Conservation (phyloP, 2,113 vertebrate genomes). For the Bufo bufo region DNA sequence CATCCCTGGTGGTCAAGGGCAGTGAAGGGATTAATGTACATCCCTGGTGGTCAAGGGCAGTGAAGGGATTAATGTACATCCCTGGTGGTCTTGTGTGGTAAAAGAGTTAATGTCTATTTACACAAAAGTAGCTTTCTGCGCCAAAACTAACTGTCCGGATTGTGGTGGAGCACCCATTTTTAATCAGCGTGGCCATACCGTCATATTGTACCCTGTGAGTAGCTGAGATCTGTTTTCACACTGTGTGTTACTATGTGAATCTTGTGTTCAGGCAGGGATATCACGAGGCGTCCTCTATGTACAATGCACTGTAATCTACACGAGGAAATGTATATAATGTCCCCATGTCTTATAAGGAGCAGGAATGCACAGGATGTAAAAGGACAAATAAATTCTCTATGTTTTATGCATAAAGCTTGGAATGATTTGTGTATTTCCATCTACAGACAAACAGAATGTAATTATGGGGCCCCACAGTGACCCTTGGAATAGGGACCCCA, state of each 20-base stretch:
- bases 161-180: neutral
- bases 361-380: neutral
- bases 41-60: too few relatives aligned
- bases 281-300: neutral
- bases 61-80: too few relatives aligned
- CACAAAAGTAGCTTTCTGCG: neutral
- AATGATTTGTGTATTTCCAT: neutral
- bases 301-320: constrained; percentile 15
- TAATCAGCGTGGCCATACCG: neutral
- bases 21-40: too few relatives aligned
- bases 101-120: neutral
- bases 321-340: constrained; percentile 5
- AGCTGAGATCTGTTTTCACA: neutral
- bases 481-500: neutral
- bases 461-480: neutral
- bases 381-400: constrained; percentile 22
- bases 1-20: too few relatives aligned
- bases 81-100: neutral
- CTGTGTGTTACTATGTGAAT: neutral
- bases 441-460: neutral
- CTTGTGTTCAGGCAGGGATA: neutral
- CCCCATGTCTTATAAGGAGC: neutral
- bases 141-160: neutral
- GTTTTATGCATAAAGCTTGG: constrained; percentile 16
- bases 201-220: neutral